Base-by-base conservation (phyloP, 2,888 invertebrate species). In the Drosophila vallismaia region DNA sequence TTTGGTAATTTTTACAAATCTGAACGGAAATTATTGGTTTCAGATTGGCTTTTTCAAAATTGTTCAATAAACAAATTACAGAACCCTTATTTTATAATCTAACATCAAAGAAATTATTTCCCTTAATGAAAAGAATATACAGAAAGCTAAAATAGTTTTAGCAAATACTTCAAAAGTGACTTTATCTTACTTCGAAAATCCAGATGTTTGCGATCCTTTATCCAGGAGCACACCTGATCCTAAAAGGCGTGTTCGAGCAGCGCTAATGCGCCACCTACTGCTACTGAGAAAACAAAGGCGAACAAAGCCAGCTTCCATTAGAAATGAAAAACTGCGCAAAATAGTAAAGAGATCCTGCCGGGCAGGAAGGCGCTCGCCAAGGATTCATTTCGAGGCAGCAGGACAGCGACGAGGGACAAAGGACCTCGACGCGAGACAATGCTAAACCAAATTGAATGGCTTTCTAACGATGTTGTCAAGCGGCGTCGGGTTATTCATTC, bases 241-340 rank as follows among this genome's bases (percentile, higher is more conserved):
- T 44, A 33, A 50, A 71, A 62, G 83, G 86, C 78, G 80, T 76
- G 76, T 38, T 63, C 51, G 5, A 63, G 45, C 78, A 40, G 46
- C 74, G 46, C 72, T 86, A 83, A 83, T 86, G 60, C 79, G 71
- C 84, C 83, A 86, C 86, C 83, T 83, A 86, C 81, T 33, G 77
- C 81, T 81, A 79, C 81, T 36, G 86, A 49, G 46, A n/a, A 24
- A 60, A 68, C 74, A 71, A 67, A 67, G 64, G 45, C 48, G 10
- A 36, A 71, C 79, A 74, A 68, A 52, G 82, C 54, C 28, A 38
- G 44, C 26, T 59, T 73, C 40, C 52, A 75, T 75, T 76, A 74
- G 58, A 54, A 48, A 28, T 26, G 42, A 55, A 46, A 49, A 67
- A 68, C 58, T 81, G 70, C 63, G 66, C 70, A 68, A 75, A 76